These are phyloP conservation scores for Papilio xuthus DNA, from an alignment of 1,140 invertebrate species.

Conservation along the genomic window DNA sequence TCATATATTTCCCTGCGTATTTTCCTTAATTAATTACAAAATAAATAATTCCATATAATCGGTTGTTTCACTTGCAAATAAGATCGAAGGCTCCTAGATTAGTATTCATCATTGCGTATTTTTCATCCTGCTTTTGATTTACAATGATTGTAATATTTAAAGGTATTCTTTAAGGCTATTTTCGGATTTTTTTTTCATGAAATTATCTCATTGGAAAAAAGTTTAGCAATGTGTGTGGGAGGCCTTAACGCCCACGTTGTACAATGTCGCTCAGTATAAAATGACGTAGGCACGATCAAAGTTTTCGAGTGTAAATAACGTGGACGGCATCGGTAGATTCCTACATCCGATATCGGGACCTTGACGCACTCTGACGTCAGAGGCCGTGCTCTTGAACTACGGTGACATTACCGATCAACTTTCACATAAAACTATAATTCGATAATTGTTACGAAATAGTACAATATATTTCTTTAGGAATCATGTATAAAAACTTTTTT, in stretches of 20 bases:
- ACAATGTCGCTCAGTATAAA: slow-evolving; percentile 9
- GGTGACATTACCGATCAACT: neutral
- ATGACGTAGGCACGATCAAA: slow-evolving; percentile 16
- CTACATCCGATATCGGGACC: slow-evolving; percentile 12
- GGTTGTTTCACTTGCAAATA: neutral
- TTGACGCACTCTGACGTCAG: slow-evolving; percentile 16
- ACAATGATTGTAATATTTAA: neutral
- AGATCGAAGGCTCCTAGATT: neutral
- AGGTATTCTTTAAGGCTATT: neutral
- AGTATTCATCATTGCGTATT: neutral
- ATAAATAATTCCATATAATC: neutral
- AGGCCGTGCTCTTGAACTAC: slow-evolving; percentile 17
- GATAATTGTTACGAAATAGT: slow-evolving; percentile 19
- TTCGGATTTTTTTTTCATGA: neutral
- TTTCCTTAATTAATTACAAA: neutral
- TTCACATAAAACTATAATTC: neutral
- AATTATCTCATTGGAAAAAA: neutral
- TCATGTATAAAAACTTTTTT: no score
- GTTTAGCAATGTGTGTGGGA: neutral
- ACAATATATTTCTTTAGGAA: neutral
- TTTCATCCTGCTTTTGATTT: neutral
- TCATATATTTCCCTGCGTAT: no score
- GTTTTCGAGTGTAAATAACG: slow-evolving; percentile 18
- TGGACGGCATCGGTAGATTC: slow-evolving; percentile 18
- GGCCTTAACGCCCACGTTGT: slow-evolving; percentile 11